Evolutionary conservation across 1,140 invertebrate species (phyloP), one percentile per base, ranked within the genome.

Genomic region (Halesus radiatus): DNA sequence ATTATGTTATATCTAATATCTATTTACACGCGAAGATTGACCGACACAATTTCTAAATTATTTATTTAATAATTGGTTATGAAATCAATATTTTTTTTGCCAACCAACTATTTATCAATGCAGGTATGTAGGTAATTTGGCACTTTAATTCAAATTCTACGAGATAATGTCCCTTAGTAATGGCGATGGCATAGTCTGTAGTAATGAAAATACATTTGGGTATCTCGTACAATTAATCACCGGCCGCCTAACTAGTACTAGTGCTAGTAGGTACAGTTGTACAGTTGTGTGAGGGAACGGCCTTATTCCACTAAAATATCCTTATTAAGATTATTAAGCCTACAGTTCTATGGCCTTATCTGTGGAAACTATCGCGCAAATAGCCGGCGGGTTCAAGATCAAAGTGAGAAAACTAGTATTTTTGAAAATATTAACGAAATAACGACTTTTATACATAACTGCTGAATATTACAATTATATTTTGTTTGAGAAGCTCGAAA

Each of bases 301-400:
- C 77, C 66, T 82, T 73, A 79, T 82, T 79, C 64, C 64, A 72
- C 56, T 66, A 76, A 80, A 82, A 82, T 74, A 73, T 80, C 81
- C 79, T 82, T 82, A 82, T 82, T 82, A 82, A 73, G 68, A 82
- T 82, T 80, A 82, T 82, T 76, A 82, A 82, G 81, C 79, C 52
- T 32, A 16, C 52, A 54, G 70, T 29, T 23, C 70, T 74, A 54
- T 29, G 29, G 3, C 53, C 20, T 56, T 74, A 74, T 74, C 70
- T 74, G 20, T 3, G n/a, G 10, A 74, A 54, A 54, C 70, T 74
- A 74, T 74, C 70, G 54, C 20, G n/a, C 22, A 56, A 74, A 74
- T 56, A 10, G 10, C 22, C 50, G 16, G 70, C 13, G 22, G n/a
- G 23, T 54, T 74, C 70, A 74, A 74, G 20, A 22, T 70, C 5